These are phyloP conservation scores for Notarius quadriscutis DNA, from an alignment of 2,113 vertebrate species.

Conservation along the genomic window DNA sequence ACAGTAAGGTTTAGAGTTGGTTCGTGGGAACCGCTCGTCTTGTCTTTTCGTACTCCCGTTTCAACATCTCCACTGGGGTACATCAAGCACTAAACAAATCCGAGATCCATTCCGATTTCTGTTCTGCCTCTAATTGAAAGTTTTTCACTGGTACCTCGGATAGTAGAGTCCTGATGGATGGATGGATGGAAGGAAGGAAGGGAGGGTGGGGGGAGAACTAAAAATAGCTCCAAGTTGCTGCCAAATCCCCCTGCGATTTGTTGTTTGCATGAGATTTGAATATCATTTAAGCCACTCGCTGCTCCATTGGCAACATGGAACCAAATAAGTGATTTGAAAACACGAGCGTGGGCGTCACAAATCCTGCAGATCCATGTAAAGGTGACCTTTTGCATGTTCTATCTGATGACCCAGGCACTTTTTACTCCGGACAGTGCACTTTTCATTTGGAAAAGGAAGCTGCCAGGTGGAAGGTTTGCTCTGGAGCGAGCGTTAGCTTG, in stretches of 20 bases:
- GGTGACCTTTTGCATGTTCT: slow-evolving; percentile 25
- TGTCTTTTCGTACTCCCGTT: neutral
- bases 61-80: slow-evolving; percentile 10
- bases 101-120: slow-evolving; percentile 39
- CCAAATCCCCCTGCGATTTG: slow-evolving; percentile 69
- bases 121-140: slow-evolving; percentile 66
- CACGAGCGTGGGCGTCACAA: slow-evolving; percentile 31
- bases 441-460: slow-evolving; percentile 22
- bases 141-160: slow-evolving; percentile 71
- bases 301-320: slow-evolving; percentile 44
- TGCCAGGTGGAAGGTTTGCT: slow-evolving; percentile 50
- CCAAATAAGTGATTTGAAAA: slow-evolving; percentile 44
- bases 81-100: slow-evolving; percentile 21
- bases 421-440: neutral
- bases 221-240: slow-evolving; percentile 75
- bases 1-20: neutral
- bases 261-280: slow-evolving; percentile 73
- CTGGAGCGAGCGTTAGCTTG: slow-evolving; percentile 59
- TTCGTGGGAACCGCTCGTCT: slow-evolving; percentile 1
- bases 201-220: slow-evolving; percentile 61
- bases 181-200: too few relatives aligned
- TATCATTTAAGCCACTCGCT: slow-evolving; percentile 61
- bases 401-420: neutral
- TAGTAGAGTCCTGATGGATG: slow-evolving; percentile 61
- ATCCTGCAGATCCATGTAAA: neutral